Evolutionary conservation across 1,140 invertebrate genomes (phyloP).

Genomic region (Amyelois transitella): DNA sequence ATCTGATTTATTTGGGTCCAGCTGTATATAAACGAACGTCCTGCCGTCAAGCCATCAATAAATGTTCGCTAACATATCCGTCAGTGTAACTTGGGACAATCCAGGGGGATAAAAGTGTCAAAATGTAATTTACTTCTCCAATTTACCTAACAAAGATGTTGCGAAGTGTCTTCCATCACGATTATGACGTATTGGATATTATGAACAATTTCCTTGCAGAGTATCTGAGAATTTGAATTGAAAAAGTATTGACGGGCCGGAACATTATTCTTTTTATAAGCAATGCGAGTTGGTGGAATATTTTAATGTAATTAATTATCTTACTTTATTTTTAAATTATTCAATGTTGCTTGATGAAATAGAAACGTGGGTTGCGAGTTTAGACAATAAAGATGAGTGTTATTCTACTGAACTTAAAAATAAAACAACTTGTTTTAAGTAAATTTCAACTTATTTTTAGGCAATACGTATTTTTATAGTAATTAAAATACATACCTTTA

Average conservation of each 20-base stretch:
- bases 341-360: too few species aligned
- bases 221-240: background rate
- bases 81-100: conserved; percentile 14
- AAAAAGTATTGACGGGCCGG: background rate
- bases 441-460: too few species aligned
- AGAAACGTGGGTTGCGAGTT: too few species aligned
- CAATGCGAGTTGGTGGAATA: too few species aligned
- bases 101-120: conserved; percentile 9
- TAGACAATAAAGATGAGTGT: too few species aligned
- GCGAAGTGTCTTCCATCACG: background rate
- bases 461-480: too few species aligned
- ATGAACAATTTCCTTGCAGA: background rate
- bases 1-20: conserved; percentile 34
- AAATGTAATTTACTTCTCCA: conserved; percentile 1
- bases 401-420: too few species aligned
- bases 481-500: too few species aligned
- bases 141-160: background rate
- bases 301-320: background rate
- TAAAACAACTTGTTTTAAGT: too few species aligned
- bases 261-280: background rate
- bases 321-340: too few species aligned
- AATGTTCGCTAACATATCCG: conserved; percentile 29
- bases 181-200: background rate
- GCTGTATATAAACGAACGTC: conserved; percentile 27
- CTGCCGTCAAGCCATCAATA: conserved; percentile 33